Conservation (phyloP, 2,113 vertebrate genomes). For the Elanoides forficatus region DNA sequence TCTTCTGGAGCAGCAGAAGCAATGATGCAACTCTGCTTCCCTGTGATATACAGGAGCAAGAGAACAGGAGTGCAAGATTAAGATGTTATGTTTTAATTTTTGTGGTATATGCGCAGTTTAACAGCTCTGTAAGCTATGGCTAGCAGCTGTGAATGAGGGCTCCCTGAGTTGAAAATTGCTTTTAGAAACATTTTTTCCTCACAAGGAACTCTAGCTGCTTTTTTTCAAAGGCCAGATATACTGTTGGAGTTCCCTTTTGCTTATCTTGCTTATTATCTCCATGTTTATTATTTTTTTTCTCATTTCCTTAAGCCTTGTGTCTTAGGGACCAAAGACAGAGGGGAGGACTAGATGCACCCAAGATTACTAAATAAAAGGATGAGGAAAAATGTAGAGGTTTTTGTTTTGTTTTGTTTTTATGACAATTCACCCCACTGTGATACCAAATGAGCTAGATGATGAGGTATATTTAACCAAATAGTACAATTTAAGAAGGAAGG, state of each 20-base stretch:
- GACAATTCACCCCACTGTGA: not conserved
- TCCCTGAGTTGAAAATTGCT: not conserved
- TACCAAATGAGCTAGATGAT: not conserved
- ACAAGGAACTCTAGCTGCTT: not conserved
- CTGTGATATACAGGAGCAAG: not conserved
- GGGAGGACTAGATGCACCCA: not conserved
- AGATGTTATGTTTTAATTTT: not conserved
- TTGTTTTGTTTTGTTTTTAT: not conserved
- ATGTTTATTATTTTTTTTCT: not conserved
- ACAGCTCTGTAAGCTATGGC: not conserved
- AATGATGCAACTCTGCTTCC: not conserved
- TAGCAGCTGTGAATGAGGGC: not conserved
- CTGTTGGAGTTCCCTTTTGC: not conserved
- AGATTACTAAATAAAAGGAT: not conserved
- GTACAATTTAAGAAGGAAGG: not conserved
- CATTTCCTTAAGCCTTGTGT: not conserved
- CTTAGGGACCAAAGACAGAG: not conserved
- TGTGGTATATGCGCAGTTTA: fast-evolving
- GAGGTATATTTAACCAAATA: not conserved
- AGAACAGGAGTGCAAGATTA: not conserved
- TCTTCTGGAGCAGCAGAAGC: not conserved
- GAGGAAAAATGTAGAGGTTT: not conserved
- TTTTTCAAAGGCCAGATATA: not conserved
- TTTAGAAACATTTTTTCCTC: not conserved
- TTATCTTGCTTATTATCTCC: not conserved